Evolutionary conservation across 23 tunicate genomes (phyloP), one percentile per base, ranked within the genome.

Genomic region (Trididemnum miniatum): DNA sequence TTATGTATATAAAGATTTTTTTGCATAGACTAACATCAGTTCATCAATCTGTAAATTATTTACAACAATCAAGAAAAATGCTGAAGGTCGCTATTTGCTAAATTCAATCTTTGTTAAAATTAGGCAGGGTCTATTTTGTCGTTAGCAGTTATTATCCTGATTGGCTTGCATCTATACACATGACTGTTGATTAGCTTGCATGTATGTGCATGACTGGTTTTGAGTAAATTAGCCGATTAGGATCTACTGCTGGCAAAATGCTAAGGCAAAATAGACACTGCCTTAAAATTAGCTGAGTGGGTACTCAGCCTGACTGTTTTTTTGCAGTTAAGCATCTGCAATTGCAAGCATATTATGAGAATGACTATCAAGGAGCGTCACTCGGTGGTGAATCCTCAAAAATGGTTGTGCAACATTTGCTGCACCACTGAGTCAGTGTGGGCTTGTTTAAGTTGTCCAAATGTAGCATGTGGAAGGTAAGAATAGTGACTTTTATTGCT

Each of bases 401-500:
- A 83, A 31, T 92, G 97, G 97, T 34, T 87, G 31, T 92, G 97
- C 71, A 83, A 79, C 38, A 78, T 76, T 34, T 92, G 97, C 77
- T 62, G 52, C 74, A 87, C 97, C 5, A 92, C 97, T 40, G 97
- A 92, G 52, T 92, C 97, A 31, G 92, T 87, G 0, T 87, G 91
- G 97, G 97, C 97, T 33, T 92, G 97, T 72, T 59, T 92, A 32
- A 92, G 97, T 63, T 92, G 97, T 34, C 97, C 97, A 20, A 87
- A 92, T 79, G 97, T 92, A n/a, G 97, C 97, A 22, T 92, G 97
- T 60, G 97, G 97, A 32, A 92, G 97, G 97, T 92, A 71, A 29
- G n/a, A n/a, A n/a, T n/a, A n/a, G n/a, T n/a, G n/a, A n/a, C n/a
- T n/a, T 67, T 33, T 67, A 9, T 67, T 67, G 31, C 7, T 5